phyloP scores from a whole-genome alignment of 2,113 vertebrate species.

The Heloderma charlesbogerti region DNA sequence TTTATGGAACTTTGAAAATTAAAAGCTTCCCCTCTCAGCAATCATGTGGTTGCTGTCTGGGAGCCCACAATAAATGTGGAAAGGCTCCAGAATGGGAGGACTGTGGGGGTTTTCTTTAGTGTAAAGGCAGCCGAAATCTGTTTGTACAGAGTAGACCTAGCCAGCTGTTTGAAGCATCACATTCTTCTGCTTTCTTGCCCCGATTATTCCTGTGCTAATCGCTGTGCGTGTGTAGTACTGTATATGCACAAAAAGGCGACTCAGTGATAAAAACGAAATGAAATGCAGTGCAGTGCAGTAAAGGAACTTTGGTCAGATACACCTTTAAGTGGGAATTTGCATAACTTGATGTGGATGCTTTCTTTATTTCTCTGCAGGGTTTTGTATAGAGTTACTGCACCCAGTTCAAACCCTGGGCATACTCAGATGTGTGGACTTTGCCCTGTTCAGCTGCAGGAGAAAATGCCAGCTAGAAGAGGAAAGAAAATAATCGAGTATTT shows the following conservation, averaged over 20 bases:
- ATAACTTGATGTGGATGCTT: neutral
- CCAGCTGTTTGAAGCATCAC: neutral
- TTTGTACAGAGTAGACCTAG: neutral
- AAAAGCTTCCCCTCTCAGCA: no score
- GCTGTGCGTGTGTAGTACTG: neutral
- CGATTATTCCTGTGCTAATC: neutral
- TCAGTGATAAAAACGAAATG: neutral
- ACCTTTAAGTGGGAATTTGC: neutral
- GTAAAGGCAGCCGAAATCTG: no score
- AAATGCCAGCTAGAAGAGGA: neutral
- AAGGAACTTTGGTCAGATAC: neutral
- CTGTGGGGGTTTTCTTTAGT: no score
- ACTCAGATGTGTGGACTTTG: fast-evolving
- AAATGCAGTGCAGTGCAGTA: neutral
- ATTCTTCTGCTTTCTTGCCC: neutral
- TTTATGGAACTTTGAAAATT: no score
- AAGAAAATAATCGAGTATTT: conserved; percentile 70
- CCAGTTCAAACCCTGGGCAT: neutral
- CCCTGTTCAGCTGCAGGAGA: conserved; percentile 22
- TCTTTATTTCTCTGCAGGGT: neutral
- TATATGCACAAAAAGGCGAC: neutral
- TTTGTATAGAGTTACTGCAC: fast-evolving
- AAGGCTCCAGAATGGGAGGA: no score
- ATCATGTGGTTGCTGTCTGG: no score
- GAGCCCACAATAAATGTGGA: no score